Percentiles rank a stretch among this genome's conserved stretches.
Evolutionary conservation across 2,797 vertebrate genomes (phyloP).

Genomic region (Acanthornis magna): DNA sequence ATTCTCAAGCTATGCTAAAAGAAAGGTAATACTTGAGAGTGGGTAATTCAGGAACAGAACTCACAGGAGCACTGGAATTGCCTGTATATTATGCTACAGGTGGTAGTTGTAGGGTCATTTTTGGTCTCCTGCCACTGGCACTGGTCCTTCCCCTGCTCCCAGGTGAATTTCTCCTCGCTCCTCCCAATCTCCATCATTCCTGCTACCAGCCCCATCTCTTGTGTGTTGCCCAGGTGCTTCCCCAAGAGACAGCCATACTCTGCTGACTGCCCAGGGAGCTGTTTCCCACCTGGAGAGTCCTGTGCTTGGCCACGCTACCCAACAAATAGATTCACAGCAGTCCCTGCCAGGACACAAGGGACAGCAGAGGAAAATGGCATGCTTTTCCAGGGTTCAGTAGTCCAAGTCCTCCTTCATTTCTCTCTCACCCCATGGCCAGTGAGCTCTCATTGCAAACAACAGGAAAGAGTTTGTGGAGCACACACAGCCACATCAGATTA

Average conservation of each 20-base stretch:
- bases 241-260: not conserved
- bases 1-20: not conserved
- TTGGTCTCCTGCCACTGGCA: not conserved
- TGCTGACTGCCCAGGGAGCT: not conserved
- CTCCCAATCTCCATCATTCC: not conserved
- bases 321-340: not conserved
- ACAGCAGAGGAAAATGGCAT: not conserved
- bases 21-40: not conserved
- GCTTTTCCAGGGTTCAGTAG: not conserved
- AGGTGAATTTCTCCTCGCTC: not conserved
- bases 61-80: not conserved
- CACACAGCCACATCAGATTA: not conserved
- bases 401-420: not conserved
- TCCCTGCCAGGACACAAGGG: not conserved
- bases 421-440: not conserved
- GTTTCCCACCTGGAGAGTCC: not conserved
- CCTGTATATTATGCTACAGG: not conserved
- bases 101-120: not conserved
- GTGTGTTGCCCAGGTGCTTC: not conserved
- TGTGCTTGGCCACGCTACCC: accelerated
- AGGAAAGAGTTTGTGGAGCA: not conserved
- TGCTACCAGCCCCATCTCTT: not conserved
- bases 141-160: not conserved
- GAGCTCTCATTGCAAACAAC: not conserved
- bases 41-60: not conserved